Conservation (phyloP, 2,113 vertebrate genomes). For the Hippopotamus amphibius region DNA sequence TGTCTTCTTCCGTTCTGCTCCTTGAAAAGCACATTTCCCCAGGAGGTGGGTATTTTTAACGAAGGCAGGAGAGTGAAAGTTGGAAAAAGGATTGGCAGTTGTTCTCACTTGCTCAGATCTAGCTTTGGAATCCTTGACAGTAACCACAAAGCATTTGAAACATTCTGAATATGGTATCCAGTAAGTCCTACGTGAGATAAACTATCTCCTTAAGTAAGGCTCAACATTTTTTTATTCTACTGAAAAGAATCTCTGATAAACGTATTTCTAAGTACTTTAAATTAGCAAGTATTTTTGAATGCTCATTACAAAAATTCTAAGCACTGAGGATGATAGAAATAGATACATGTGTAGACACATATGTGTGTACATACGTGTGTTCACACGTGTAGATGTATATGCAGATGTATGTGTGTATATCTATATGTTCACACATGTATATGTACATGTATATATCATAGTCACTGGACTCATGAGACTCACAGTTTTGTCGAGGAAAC, state of each 20-base stretch:
- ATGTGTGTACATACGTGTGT: too few relatives aligned
- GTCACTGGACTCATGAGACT: background rate
- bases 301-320: conserved; percentile 10
- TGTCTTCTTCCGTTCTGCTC: background rate
- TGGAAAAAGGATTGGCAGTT: background rate
- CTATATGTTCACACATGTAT: too few relatives aligned
- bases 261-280: background rate
- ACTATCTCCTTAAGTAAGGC: background rate
- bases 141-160: background rate
- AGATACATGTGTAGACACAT: too few relatives aligned
- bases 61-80: background rate
- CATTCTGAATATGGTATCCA: background rate
- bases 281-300: conserved; percentile 8
- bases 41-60: background rate
- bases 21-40: conserved; percentile 29
- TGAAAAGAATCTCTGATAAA: background rate
- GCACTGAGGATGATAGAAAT: background rate
- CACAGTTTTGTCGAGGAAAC: background rate
- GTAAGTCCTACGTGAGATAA: background rate
- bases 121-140: background rate
- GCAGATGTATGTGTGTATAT: too few relatives aligned
- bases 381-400: too few relatives aligned
- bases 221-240: background rate
- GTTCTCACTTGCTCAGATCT: background rate
- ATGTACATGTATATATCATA: background rate